Conservation (phyloP, 92 coral and sea anemone species). For the Siderastrea siderea region DNA sequence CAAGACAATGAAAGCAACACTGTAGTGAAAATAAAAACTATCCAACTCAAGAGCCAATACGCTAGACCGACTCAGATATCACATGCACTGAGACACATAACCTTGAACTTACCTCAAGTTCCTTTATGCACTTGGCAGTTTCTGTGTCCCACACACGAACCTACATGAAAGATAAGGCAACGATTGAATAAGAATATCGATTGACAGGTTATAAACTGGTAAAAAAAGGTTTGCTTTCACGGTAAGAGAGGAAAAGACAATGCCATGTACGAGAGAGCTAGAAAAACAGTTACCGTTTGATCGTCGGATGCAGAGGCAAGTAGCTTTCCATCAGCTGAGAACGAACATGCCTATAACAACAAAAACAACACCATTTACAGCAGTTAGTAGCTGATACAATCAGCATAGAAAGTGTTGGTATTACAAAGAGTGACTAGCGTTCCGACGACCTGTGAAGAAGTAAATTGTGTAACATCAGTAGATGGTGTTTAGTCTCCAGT, state of each 20-base stretch:
- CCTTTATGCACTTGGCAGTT: slow-evolving; percentile 84
- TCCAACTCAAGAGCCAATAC: not conserved
- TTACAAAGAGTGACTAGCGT: no score
- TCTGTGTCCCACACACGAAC: slow-evolving; percentile 94
- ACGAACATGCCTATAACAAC: slow-evolving; percentile 84
- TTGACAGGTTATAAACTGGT: no score
- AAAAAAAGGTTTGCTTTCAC: no score
- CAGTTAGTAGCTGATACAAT: no score
- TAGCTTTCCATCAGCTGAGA: slow-evolving; percentile 88
- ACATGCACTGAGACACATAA: not conserved
- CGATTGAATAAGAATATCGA: not conserved
- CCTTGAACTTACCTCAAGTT: slow-evolving; percentile 82
- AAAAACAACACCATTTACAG: not conserved
- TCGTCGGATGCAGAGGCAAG: slow-evolving; percentile 99
- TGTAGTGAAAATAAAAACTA: not conserved
- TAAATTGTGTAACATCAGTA: no score
- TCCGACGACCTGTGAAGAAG: no score
- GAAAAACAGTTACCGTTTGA: slow-evolving; percentile 76
- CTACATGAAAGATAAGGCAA: slow-evolving; percentile 27
- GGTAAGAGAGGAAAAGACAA: no score
- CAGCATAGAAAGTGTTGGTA: no score
- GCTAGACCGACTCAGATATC: not conserved
- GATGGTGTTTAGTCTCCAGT: no score
- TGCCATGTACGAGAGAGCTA: not conserved
- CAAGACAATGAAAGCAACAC: no score